A percentile compares a stretch with the other conserved stretches of the same genome.
Evolutionary conservation across 2,797 vertebrate genomes (phyloP).

Genomic region (Siniperca undulata): DNA sequence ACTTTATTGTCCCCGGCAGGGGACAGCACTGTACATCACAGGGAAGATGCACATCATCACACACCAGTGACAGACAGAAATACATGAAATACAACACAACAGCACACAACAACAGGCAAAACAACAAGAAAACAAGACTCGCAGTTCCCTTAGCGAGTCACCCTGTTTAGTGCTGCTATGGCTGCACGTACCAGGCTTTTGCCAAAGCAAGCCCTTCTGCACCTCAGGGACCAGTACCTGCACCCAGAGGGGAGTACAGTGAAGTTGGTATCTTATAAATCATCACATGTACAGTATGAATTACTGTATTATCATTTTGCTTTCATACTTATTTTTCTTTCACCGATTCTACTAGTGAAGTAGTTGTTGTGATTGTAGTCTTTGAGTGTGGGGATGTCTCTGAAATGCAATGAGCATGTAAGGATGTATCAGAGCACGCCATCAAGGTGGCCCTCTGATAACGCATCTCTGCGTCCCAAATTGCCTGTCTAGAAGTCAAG

Average conservation of each 20-base stretch:
- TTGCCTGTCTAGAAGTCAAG: constrained; percentile 74
- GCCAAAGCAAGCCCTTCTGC: too few species aligned
- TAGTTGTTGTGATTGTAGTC: not conserved
- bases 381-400: not conserved
- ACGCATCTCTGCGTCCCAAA: constrained; percentile 72
- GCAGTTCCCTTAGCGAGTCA: too few species aligned
- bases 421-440: constrained; percentile 62
- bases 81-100: not conserved
- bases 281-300: not conserved
- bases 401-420: constrained; percentile 51
- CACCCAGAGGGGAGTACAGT: not conserved
- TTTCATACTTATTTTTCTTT: not conserved
- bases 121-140: too few species aligned
- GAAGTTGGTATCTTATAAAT: not conserved
- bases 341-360: not conserved
- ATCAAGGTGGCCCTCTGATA: constrained; percentile 73
- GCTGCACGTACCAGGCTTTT: not conserved
- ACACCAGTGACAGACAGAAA: not conserved
- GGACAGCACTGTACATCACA: too few species aligned
- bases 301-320: not conserved
- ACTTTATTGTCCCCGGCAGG: too few species aligned
- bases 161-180: too few species aligned
- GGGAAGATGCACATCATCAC: not conserved
- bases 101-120: too few species aligned
- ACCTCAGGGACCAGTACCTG: not conserved